Conservation (phyloP, 2,797 vertebrate species). For the Betta splendens region DNA sequence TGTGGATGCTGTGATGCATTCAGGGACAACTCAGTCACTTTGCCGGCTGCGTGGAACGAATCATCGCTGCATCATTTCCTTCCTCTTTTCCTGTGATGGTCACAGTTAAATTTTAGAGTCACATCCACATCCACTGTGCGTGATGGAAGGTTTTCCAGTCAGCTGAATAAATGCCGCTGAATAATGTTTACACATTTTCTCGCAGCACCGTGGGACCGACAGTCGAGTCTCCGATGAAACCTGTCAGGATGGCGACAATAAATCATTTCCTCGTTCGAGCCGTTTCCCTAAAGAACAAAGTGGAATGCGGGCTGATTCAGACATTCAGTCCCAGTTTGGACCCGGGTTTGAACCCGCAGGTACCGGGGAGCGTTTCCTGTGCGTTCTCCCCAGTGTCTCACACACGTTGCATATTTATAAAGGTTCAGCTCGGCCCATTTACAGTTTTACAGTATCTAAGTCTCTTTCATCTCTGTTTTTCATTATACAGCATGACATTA, state of each 20-base stretch:
- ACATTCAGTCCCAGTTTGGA: no score
- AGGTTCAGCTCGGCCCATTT: no score
- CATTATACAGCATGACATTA: slow-evolving; percentile 12
- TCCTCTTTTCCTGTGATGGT: background rate
- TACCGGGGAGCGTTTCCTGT: no score
- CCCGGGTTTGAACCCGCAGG: no score
- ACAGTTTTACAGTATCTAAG: background rate
- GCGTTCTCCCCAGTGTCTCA: no score
- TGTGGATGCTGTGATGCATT: background rate
- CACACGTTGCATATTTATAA: no score
- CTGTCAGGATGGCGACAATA: slow-evolving; percentile 11
- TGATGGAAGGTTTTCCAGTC: slow-evolving; percentile 18
- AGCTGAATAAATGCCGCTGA: slow-evolving; percentile 19
- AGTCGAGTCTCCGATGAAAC: slow-evolving; percentile 13
- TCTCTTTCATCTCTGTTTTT: slow-evolving; percentile 1
- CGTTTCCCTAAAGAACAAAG: background rate
- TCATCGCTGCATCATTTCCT: slow-evolving; percentile 1
- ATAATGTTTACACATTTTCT: slow-evolving; percentile 23
- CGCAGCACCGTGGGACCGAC: slow-evolving; percentile 4
- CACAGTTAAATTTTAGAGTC: background rate
- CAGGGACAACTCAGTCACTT: background rate
- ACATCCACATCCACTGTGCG: no score
- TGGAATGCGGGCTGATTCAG: no score
- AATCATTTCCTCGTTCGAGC: slow-evolving; percentile 7
- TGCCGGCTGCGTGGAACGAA: background rate